phyloP scores from a whole-genome alignment of 2,888 invertebrate genomes.

The Oscheius sp. region DNA sequence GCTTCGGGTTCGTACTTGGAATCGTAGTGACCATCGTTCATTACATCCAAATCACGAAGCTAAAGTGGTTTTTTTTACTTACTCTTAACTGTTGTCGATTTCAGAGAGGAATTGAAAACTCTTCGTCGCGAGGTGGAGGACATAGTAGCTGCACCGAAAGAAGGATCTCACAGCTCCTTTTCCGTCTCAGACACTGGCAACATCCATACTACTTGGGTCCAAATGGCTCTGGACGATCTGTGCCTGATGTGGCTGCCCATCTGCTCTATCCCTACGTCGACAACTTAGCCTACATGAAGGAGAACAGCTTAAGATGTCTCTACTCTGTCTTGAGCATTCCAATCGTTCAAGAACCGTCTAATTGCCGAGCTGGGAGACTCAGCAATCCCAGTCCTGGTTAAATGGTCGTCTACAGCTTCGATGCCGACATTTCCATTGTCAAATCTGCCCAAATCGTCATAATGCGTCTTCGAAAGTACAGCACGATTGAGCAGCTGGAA shows the following conservation, averaged over 20 bases:
- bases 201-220: slow-evolving; percentile 12
- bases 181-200: background rate
- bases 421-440: background rate
- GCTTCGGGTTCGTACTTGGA: background rate
- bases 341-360: no score
- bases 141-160: background rate
- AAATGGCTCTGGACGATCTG: background rate
- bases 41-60: slow-evolving; percentile 9
- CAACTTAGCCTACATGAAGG: background rate
- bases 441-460: slow-evolving; percentile 5
- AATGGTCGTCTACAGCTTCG: slow-evolving; percentile 12
- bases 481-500: background rate
- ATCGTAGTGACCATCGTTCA: background rate
- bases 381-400: background rate
- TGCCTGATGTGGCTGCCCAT: background rate
- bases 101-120: background rate
- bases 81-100: background rate
- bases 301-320: no score
- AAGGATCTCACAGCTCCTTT: background rate
- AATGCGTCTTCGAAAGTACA: slow-evolving; percentile 5
- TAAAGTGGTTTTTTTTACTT: background rate
- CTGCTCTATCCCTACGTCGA: background rate
- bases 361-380: background rate
- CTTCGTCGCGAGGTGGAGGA: background rate
- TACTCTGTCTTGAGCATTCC: no score